phyloP scores from a whole-genome alignment of 2,113 vertebrate genomes.

The Deroptyus accipitrinus region DNA sequence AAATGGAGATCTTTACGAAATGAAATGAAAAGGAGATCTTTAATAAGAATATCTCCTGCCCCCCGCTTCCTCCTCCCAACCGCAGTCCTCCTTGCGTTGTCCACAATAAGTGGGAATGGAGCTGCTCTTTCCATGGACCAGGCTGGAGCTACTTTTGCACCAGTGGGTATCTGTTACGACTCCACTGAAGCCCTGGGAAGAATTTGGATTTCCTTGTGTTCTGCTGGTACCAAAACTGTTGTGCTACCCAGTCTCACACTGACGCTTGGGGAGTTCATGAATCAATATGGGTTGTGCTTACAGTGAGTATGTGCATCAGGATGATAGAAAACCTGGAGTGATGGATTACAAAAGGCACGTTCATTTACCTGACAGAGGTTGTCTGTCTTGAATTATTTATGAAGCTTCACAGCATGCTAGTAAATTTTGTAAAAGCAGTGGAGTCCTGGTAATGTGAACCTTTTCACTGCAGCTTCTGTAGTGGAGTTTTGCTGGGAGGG shows the following conservation, averaged over 20 bases:
- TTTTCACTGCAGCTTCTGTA: neutral
- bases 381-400: constrained; percentile 61
- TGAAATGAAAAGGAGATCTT: neutral
- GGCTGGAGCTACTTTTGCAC: neutral
- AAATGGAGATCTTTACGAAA: neutral
- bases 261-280: neutral
- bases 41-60: neutral
- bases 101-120: neutral
- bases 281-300: neutral
- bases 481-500: constrained; percentile 12
- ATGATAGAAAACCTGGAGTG: neutral
- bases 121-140: neutral
- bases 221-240: neutral
- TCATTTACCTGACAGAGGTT: constrained; percentile 52
- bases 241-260: neutral
- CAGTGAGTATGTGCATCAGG: neutral
- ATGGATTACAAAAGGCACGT: constrained; percentile 13
- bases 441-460: constrained; percentile 36
- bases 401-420: constrained; percentile 9
- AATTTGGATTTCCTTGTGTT: neutral
- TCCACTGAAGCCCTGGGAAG: neutral
- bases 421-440: constrained; percentile 54
- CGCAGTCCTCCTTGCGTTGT: neutral
- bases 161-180: neutral
- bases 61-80: neutral